Evolutionary conservation across 2,888 invertebrate genomes (phyloP).

Genomic region (Lydus trimaculatus): DNA sequence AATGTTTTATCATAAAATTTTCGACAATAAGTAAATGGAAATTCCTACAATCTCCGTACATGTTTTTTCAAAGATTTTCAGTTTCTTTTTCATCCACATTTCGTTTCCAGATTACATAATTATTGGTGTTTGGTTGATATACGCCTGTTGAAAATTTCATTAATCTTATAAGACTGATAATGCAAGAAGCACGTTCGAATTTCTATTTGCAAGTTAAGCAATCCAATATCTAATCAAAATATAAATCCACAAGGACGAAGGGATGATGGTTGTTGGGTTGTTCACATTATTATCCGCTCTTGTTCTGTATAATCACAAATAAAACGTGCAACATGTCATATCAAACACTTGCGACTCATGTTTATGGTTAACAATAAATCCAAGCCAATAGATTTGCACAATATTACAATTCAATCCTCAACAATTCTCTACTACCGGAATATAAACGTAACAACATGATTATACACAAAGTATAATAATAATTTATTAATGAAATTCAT

Average conservation of each 20-base stretch:
- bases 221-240: conserved; percentile 14
- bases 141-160: background rate
- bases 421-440: background rate
- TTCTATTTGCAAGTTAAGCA: conserved; percentile 14
- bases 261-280: background rate
- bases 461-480: too few relatives aligned
- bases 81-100: too few relatives aligned
- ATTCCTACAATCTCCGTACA: background rate
- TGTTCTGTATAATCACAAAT: conserved; percentile 5
- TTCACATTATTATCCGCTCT: background rate
- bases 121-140: background rate
- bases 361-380: conserved; percentile 30
- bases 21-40: background rate
- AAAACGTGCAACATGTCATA: conserved; percentile 24
- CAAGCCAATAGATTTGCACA: conserved; percentile 22
- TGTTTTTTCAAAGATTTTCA: background rate
- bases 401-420: background rate
- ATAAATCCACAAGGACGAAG: background rate
- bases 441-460: too few relatives aligned
- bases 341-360: conserved; percentile 24
- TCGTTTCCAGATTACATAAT: too few relatives aligned
- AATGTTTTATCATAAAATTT: background rate
- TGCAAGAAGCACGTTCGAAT: background rate
- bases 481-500: too few relatives aligned
- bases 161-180: background rate